Evolutionary conservation across 1,140 invertebrate species (phyloP), one percentile per base, ranked within the genome.

Genomic region (Papilio polyxenes): DNA sequence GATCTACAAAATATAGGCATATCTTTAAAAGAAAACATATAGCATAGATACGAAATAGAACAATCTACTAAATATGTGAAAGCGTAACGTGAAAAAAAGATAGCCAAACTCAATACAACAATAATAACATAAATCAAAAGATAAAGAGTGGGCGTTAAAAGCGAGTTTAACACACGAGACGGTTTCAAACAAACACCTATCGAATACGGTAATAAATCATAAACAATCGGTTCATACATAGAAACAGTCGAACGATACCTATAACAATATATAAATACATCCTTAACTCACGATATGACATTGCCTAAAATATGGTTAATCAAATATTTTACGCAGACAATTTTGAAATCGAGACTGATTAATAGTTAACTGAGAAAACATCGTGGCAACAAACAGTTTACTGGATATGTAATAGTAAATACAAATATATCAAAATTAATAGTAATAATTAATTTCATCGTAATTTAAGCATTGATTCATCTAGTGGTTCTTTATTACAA

Each of bases 151-250:
- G 75, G 76, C 80, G 62, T 20, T 75, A 15, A 44, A 79, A 80
- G 59, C 37, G 59, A 81, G 77, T 78, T 83, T 83, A 85, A 85
- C 82, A 89, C 87, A 87, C 88, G 88, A 89, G 88, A 86, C 88
- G 86, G 87, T 88, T 88, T 87, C 15, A 86, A 82, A 85, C 85
- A 86, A 85, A 87, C 86, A 87, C 82, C 81, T 85, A 85, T 86
- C 84, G 80, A 86, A 87, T 82, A 82, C 23, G 37, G 76, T 59
- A 81, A 76, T 84, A 78, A 84, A 84, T 84, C 49, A 69, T 78
- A 59, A 85, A 85, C 83, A 83, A 83, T 86, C 72, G 81, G 69
- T 83, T 85, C 82, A 81, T 81, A 85, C 83, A 85, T 72, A 37
- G 13, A 37, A 72, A 17, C 31, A 37, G 3, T 69, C 31, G 23